These are phyloP conservation scores for Anagrus nilaparvatae DNA, from an alignment of 1,140 invertebrate species.

Conservation along the genomic window DNA sequence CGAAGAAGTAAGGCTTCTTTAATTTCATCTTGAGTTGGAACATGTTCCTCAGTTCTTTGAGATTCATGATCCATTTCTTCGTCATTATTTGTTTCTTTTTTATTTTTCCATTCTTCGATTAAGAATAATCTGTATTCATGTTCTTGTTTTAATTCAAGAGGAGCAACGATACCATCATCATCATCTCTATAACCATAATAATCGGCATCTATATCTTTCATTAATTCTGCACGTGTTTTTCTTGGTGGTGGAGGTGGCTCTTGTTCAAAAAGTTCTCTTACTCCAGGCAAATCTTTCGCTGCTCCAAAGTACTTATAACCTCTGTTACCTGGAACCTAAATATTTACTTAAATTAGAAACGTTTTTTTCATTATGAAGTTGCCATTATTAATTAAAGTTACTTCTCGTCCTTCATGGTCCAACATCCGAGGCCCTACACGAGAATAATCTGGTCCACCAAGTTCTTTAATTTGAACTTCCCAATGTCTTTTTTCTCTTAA, in stretches of 20 bases:
- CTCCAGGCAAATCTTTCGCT: slow-evolving; percentile 95
- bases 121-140: slow-evolving; percentile 52
- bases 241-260: slow-evolving; percentile 79
- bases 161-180: slow-evolving; percentile 90
- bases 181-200: slow-evolving; percentile 99
- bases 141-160: slow-evolving; percentile 76
- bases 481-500: slow-evolving; percentile 92
- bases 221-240: slow-evolving; percentile 90
- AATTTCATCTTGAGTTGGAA: slow-evolving; percentile 81
- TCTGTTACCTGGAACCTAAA: slow-evolving; percentile 77
- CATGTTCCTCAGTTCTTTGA: slow-evolving; percentile 67
- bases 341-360: slow-evolving; percentile 3
- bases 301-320: slow-evolving; percentile 99
- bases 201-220: slow-evolving; percentile 96
- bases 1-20: slow-evolving; percentile 78
- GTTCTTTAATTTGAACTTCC: slow-evolving; percentile 90
- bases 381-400: slow-evolving; percentile 16
- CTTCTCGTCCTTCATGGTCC: slow-evolving; percentile 93
- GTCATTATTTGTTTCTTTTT: slow-evolving; percentile 38
- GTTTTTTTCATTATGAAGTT: not conserved
- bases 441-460: slow-evolving; percentile 93
- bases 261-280: slow-evolving; percentile 94
- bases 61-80: slow-evolving; percentile 36
- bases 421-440: slow-evolving; percentile 88
- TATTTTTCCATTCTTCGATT: slow-evolving; percentile 52